Evolutionary conservation across 2,888 invertebrate species (phyloP), one percentile per base, ranked within the genome.

Genomic region (Agonopterix arenella): DNA sequence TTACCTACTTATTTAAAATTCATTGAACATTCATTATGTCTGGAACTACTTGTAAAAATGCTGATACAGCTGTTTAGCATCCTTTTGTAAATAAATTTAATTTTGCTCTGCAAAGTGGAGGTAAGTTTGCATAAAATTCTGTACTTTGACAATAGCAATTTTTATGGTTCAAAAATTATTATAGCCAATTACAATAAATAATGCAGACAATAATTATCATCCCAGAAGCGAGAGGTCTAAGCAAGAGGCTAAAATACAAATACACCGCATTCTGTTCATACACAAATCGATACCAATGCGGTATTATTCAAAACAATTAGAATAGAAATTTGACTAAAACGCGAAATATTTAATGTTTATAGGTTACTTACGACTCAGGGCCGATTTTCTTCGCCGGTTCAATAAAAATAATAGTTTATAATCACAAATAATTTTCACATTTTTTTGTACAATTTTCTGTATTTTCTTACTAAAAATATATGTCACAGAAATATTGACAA

Each of bases 281-380:
- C 61, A 70, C 58, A 75, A 80, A 84, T 84, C 82, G 70, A 85
- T 81, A 80, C 59, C 73, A 58, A 76, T 83, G 80, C 81, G 78
- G 81, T 72, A 81, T 65, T 62, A 54, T 50, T 48, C 54, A 62
- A 54, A 62, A 28, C 28, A 59, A 59, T 64, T 61, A 60, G 11
- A 46, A 44, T 61, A 60, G 11, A 46, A 44, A 54, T 48, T 59
- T 48, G 16, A 48, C 47, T 49, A 57, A 52, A 57, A 46, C 28
- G 28, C 28, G 5, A 28, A 28, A 28, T 28, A 28, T 18, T 52
- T 57, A 51, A 50, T 41, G 58, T 57, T 50, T 52, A 37, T 43
- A 50, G 60, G 59, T 68, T 80, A 85, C 88, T 85, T 63, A 88
- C 85, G 75, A 75, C 57, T 72, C 66, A 68, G 61, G 60, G 58